Evolutionary conservation across 2,113 vertebrate species (phyloP), one percentile per base, ranked within the genome.

Genomic region (Antechinus stuartii): DNA sequence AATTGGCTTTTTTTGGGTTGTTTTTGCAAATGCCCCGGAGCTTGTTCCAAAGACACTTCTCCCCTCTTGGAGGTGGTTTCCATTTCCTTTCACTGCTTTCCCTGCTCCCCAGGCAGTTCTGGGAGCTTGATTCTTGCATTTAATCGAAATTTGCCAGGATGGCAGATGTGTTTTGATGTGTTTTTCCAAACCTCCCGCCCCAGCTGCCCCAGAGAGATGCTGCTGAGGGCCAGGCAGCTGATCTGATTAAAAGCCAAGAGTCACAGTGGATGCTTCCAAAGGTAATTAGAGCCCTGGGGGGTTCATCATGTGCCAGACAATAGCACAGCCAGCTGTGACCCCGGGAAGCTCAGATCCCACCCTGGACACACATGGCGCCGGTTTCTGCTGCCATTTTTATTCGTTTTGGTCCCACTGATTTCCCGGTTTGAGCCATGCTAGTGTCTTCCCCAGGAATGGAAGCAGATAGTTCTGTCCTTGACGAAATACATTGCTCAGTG

Each of bases 131-230:
- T 84, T 11, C 8, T 92, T 6, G 24, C 24, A 0, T 57, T 0
- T 61, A 30, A 50, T 76, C 8, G 84, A 92, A 89, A 84, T 23
- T 84, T 84, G n/a, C 68, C n/a, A 84, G 68, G n/a, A 42, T 84
- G n/a, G 68, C 68, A 84, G 68, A 84, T 42, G n/a, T 84, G 61
- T 76, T 76, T n/a, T 16, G 92, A 92, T 90, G 96, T 52, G 46
- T 76, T 53, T 61, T 97, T 91, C 50, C 50, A 42, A 52, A 12
- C 0, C 22, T 89, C 50, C 47, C 50, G 9, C 24, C 57, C 76
- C 11, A 0, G 46, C n/a, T 49, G 94, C 25, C 53, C 76, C 19
- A 6, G 61, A 55, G 1, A 0, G 0, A 84, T 84, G 68, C 68
- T 84, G n/a, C 42, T n/a, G 7, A 47, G 90, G 47, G 84, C 76